phyloP scores from a whole-genome alignment of 2,113 vertebrate species.

The Dinomys branickii region DNA sequence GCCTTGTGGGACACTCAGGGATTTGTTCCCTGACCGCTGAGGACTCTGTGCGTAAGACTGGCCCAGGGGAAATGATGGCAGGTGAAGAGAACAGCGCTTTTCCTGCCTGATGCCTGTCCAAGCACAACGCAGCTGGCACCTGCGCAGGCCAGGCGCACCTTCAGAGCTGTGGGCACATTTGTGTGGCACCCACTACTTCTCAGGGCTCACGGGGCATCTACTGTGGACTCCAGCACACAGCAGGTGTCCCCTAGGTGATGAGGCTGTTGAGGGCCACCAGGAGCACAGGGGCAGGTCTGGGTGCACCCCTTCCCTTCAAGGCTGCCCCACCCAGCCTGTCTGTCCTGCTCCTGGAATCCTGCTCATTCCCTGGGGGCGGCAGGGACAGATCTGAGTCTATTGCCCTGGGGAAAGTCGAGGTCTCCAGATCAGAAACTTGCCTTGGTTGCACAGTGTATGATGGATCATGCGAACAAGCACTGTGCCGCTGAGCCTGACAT shows the following conservation, averaged over 20 bases:
- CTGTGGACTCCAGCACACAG: fast-evolving
- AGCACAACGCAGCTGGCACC: fast-evolving
- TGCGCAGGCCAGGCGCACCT: fast-evolving
- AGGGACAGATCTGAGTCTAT: no score
- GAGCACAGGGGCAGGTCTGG: no score
- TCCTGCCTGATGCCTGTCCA: neutral
- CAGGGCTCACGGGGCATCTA: neutral
- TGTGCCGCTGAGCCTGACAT: no score
- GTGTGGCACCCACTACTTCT: fast-evolving
- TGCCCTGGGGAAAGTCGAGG: neutral
- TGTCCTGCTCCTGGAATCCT: neutral
- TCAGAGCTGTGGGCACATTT: fast-evolving
- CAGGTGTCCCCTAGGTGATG: neutral
- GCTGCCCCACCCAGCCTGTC: neutral
- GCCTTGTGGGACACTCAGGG: neutral
- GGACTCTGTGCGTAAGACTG: fast-evolving
- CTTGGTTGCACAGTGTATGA: neutral
- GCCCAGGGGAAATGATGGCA: fast-evolving
- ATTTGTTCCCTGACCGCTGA: neutral
- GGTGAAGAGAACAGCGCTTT: fast-evolving
- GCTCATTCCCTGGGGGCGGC: fast-evolving
- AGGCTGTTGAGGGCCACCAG: neutral
- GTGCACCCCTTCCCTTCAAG: fast-evolving
- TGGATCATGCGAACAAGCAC: no score
- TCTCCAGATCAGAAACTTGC: neutral